Evolutionary conservation across 1,140 invertebrate species (phyloP), one percentile per base, ranked within the genome.

Genomic region (Megathymus violae): DNA sequence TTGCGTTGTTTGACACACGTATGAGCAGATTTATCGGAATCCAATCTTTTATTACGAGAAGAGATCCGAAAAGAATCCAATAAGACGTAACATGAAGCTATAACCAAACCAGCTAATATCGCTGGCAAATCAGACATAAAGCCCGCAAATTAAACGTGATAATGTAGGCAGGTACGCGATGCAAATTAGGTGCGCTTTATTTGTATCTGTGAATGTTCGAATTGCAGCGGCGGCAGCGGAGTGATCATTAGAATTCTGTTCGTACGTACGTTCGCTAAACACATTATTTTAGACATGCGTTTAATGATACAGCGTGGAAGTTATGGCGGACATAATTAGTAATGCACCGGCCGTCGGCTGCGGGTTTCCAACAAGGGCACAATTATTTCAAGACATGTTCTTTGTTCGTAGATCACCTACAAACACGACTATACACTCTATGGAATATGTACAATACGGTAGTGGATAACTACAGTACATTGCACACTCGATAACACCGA

Each of bases 211-310:
- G 9, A 54, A 56, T 31, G 22, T 44, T 40, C 51, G 41, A 43
- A 19, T 56, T 56, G 51, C 38, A 31, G 22, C 36, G 19, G 14
- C 51, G 13, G n/a, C n/a, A n/a, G 15, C 51, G 13, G 38, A 56
- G 43, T 38, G 51, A 56, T 56, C 51, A 56, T 56, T 56, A 43
- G 51, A 56, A 56, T 56, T 56, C 51, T 56, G 22, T 43, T n/a
- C 38, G 51, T 43, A 43, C 22, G 31, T 56, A 31, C 17, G 19
- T 40, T 27, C 31, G 19, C 51, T 54, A 54, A 56, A 43, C 51
- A 56, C 51, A 56, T 56, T 31, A 56, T 43, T 56, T 56, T 56
- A 56, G 51, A 56, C 22, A 43, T 43, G 22, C 51, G 7, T 43
- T 41, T 56, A 56, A 56, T 43, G 51, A 43, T 56, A 56, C 51